These are phyloP conservation scores for Eugnorisma glareosa DNA, from an alignment of 2,888 invertebrate species.

Conservation along the genomic window DNA sequence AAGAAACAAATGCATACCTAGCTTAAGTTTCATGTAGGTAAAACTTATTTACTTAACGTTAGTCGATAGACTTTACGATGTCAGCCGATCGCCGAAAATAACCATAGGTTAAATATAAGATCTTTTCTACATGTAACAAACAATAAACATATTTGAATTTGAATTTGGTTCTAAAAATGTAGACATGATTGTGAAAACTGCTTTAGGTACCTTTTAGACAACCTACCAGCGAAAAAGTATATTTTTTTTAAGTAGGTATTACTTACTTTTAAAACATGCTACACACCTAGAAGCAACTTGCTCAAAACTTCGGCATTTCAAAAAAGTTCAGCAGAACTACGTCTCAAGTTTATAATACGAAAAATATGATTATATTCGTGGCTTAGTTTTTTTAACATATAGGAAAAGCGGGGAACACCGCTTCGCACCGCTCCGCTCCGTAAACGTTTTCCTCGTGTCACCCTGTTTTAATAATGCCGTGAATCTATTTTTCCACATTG, in stretches of 20 bases:
- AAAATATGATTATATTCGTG: slow-evolving; percentile 10
- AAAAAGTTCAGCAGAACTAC: not conserved
- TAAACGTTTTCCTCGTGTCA: slow-evolving; percentile 28
- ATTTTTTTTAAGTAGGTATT: not conserved
- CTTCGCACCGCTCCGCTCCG: not conserved
- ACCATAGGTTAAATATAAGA: too few species aligned
- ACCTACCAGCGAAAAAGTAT: not conserved
- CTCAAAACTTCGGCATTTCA: not conserved
- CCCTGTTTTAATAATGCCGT: slow-evolving; percentile 35
- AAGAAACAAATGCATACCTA: not conserved
- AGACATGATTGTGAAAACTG: not conserved
- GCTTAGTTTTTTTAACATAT: slow-evolving; percentile 23
- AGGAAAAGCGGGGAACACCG: not conserved
- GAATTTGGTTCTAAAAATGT: too few species aligned
- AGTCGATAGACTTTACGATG: too few species aligned
- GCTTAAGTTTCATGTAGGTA: not conserved
- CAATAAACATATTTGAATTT: too few species aligned
- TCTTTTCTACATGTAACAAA: too few species aligned
- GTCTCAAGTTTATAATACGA: slow-evolving; percentile 2
- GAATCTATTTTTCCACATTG: slow-evolving; percentile 41
- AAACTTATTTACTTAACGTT: not conserved
- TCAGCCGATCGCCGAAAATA: not conserved
- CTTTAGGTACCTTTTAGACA: too few species aligned
- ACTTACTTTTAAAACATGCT: not conserved
- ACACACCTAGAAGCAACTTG: not conserved